Evolutionary conservation across 2,888 invertebrate genomes (phyloP).

Genomic region (Apomyelois bistriatella): DNA sequence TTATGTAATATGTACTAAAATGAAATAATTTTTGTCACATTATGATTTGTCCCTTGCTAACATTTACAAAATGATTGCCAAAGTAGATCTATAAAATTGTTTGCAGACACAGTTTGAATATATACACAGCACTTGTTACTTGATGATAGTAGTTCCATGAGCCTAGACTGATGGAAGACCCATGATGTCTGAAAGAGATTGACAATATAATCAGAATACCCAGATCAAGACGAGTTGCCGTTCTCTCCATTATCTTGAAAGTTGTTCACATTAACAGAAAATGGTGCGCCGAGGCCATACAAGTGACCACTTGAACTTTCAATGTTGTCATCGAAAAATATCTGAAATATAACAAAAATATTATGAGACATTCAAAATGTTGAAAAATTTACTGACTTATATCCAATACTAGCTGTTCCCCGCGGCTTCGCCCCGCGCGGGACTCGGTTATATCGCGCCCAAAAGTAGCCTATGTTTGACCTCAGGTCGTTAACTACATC

Average conservation of each 20-base stretch:
- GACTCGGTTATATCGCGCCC: too few relatives aligned
- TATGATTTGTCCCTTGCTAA: not conserved
- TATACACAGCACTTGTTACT: constrained; percentile 4
- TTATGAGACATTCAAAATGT: too few relatives aligned
- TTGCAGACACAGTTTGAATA: not conserved
- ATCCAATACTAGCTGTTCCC: too few relatives aligned
- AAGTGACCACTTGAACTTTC: constrained; percentile 98
- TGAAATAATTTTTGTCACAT: constrained; percentile 7
- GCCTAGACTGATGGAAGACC: constrained; percentile 23
- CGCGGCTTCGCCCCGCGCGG: too few relatives aligned
- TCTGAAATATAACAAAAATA: constrained; percentile 77
- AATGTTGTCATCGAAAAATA: constrained; percentile 98
- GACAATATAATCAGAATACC: constrained; percentile 23
- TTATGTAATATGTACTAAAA: constrained; percentile 1
- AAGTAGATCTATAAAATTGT: not conserved
- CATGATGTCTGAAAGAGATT: constrained; percentile 29
- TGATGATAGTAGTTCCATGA: not conserved
- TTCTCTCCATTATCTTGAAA: constrained; percentile 85
- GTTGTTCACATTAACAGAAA: constrained; percentile 86
- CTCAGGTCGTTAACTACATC: too few relatives aligned
- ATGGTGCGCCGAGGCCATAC: constrained; percentile 95
- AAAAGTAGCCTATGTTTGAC: too few relatives aligned
- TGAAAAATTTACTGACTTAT: too few relatives aligned
- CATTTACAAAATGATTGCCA: not conserved
- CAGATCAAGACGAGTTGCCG: constrained; percentile 73